Conservation (phyloP, 2,797 vertebrate species). For the Emys orbicularis region DNA sequence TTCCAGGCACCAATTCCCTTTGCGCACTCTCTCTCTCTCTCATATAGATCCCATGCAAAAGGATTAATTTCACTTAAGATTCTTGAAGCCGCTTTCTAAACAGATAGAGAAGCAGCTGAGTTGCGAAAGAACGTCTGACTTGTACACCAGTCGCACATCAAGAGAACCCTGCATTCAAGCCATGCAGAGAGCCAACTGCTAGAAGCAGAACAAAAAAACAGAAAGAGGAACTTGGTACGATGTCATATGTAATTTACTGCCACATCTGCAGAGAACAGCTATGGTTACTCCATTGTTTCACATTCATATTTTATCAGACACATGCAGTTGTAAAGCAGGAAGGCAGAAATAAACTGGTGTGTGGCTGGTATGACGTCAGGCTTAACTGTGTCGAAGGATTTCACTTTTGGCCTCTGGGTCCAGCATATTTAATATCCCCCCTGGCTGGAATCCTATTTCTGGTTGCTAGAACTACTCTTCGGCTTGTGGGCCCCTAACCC, state of each 20-base stretch:
- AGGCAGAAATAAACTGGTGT: background rate
- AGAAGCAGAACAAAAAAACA: background rate
- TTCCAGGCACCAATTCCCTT: background rate
- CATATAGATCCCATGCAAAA: background rate
- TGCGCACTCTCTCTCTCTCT: background rate
- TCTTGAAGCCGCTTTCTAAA: background rate
- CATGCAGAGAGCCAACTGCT: background rate
- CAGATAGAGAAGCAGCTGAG: background rate
- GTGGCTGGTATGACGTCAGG: background rate
- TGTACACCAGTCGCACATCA: background rate
- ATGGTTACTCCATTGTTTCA: background rate
- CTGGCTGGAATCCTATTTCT: background rate
- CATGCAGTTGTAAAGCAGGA: background rate
- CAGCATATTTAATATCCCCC: background rate
- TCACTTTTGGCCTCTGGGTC: background rate
- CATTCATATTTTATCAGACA: background rate
- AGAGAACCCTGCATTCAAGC: background rate
- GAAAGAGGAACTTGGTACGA: background rate
- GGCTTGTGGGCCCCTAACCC: background rate
- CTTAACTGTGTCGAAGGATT: background rate
- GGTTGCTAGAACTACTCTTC: background rate
- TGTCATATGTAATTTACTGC: background rate
- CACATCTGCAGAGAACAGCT: background rate
- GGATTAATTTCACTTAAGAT: background rate
- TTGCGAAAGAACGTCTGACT: background rate